Conservation (phyloP, 2,797 vertebrate genomes). For the Eulemur albifrons region DNA sequence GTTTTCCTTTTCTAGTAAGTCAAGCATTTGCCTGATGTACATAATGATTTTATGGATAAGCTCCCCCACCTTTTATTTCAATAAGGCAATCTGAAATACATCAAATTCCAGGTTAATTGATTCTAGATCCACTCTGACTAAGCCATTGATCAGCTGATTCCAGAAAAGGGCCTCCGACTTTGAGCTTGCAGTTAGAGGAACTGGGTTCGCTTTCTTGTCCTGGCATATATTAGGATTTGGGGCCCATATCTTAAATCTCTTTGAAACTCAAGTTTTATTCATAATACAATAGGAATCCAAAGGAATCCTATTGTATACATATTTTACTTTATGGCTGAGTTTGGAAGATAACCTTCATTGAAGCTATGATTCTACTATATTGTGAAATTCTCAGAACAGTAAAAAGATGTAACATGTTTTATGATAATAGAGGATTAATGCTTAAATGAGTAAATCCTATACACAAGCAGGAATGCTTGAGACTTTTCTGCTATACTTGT, state of each 20-base stretch:
- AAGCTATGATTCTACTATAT: neutral
- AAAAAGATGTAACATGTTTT: neutral
- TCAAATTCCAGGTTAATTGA: neutral
- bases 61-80: neutral
- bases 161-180: neutral
- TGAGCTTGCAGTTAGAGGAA: neutral
- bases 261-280: neutral
- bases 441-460: neutral
- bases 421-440: neutral
- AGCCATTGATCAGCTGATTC: neutral
- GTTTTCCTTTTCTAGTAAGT: neutral
- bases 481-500: neutral
- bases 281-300: neutral
- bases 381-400: neutral
- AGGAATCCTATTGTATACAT: neutral
- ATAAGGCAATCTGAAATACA: neutral
- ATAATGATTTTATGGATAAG: neutral
- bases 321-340: neutral
- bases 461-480: neutral
- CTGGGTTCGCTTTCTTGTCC: neutral
- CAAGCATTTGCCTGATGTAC: neutral
- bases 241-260: neutral
- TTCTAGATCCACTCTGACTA: neutral
- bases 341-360: neutral
- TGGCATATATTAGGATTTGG: neutral